A percentile compares a stretch with the other conserved stretches of the same genome.
These are phyloP conservation scores for Proctacanthus coquilletti DNA, from an alignment of 1,140 invertebrate species.

Conservation along the genomic window DNA sequence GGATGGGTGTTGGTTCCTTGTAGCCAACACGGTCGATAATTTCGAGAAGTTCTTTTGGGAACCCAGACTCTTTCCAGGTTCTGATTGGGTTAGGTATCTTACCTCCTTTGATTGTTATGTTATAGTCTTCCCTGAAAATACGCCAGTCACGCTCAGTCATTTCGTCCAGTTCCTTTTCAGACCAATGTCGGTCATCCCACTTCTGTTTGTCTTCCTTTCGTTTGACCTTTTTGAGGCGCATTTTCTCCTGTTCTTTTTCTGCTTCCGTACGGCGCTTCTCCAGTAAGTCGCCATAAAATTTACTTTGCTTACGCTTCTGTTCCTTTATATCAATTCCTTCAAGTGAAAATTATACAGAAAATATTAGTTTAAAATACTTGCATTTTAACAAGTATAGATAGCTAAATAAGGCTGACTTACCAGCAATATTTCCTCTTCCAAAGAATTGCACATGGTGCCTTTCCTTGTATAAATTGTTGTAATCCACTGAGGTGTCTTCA, in stretches of 20 bases:
- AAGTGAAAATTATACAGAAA: neutral
- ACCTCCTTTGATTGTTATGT: constrained; percentile 96
- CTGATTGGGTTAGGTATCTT: constrained; percentile 92
- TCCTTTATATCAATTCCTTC: constrained; percentile 83
- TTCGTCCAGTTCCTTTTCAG: constrained; percentile 81
- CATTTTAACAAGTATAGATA: neutral
- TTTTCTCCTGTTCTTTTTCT: constrained; percentile 95
- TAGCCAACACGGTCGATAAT: constrained; percentile 94
- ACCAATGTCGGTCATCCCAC: constrained; percentile 99
- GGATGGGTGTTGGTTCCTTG: constrained; percentile 97
- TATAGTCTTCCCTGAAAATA: constrained; percentile 99
- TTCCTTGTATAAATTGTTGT: constrained; percentile 94
- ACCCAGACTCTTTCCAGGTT: constrained; percentile 86
- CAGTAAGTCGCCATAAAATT: constrained; percentile 94
- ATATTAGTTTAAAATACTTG: neutral
- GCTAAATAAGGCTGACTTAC: constrained; percentile 5
- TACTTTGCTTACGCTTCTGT: constrained; percentile 93
- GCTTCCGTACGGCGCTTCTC: constrained; percentile 90
- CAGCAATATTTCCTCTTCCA: constrained; percentile 93
- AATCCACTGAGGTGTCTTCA: constrained; percentile 96
- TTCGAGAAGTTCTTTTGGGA: constrained; percentile 83
- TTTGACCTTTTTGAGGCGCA: constrained; percentile 84
- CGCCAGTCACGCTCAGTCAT: constrained; percentile 99
- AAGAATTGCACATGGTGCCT: constrained; percentile 94
- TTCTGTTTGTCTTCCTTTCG: constrained; percentile 95